Conservation (phyloP, 37 sponge, comb jelly and placozoan genomes). For the Hexactinellida sp. region DNA sequence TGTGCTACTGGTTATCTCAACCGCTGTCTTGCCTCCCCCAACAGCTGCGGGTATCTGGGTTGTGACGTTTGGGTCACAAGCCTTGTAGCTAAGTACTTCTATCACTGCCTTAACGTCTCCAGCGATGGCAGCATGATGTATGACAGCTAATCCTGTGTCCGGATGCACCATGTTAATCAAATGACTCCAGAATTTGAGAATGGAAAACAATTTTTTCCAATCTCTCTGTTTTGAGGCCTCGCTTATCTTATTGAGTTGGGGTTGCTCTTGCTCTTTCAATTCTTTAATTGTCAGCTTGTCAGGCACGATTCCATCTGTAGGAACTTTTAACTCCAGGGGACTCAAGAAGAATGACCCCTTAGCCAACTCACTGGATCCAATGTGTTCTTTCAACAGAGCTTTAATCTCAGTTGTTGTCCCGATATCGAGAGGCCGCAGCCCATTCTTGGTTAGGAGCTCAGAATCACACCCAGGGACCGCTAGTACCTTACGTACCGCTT, state of each 20-base stretch:
- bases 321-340: neutral
- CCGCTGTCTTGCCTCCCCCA: neutral
- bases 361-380: neutral
- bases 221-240: neutral
- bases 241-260: neutral
- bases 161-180: neutral
- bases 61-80: neutral
- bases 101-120: neutral
- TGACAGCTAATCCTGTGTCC: neutral
- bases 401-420: neutral
- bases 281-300: neutral
- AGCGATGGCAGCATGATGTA: neutral
- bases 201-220: neutral
- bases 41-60: neutral
- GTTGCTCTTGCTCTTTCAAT: neutral
- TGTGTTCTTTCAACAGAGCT: neutral
- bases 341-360: neutral
- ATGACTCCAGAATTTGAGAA: neutral
- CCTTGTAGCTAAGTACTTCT: neutral
- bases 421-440: neutral
- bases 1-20: neutral
- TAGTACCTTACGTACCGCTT: conserved; percentile 13
- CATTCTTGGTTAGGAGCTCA: conserved; percentile 11
- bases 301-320: neutral
- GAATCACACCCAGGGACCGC: conserved; percentile 18